These are phyloP conservation scores for Rousettus madagascariensis DNA, from an alignment of 2,797 vertebrate genomes.

Conservation along the genomic window DNA sequence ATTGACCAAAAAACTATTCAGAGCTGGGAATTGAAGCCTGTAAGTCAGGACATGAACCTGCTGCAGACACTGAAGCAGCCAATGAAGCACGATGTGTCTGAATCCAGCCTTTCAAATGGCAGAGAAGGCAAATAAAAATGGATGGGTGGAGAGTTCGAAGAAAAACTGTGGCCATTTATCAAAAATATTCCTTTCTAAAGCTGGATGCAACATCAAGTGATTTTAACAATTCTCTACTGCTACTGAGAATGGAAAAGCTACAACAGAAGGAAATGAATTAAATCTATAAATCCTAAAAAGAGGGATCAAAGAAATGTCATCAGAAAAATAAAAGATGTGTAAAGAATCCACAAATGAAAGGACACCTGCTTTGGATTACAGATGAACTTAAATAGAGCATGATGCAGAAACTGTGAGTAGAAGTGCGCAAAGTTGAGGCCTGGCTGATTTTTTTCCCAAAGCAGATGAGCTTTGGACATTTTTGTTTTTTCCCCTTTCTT, in stretches of 20 bases:
- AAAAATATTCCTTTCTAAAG: constrained; percentile 90
- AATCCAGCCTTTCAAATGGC: constrained; percentile 90
- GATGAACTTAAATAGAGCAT: constrained; percentile 87
- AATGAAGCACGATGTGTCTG: constrained; percentile 89
- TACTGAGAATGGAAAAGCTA: constrained; percentile 90
- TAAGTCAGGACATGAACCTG: constrained; percentile 89
- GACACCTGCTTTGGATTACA: constrained; percentile 87
- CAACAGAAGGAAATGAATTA: constrained; percentile 90
- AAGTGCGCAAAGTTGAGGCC: constrained; percentile 89
- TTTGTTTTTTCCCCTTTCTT: too few relatives aligned
- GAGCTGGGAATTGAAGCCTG: constrained; percentile 89
- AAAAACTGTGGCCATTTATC: constrained; percentile 92
- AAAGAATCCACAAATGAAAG: constrained; percentile 90
- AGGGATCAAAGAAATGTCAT: constrained; percentile 91
- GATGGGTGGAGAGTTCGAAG: constrained; percentile 87
- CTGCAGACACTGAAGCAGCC: constrained; percentile 88
- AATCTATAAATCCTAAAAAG: constrained; percentile 90
- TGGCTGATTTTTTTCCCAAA: constrained; percentile 82
- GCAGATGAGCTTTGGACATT: background rate
- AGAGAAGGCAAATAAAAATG: constrained; percentile 84
- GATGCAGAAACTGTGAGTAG: constrained; percentile 86
- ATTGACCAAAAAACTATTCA: constrained; percentile 85
- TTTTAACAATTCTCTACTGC: constrained; percentile 92
- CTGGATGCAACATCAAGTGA: constrained; percentile 89
- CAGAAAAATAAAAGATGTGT: constrained; percentile 91